phyloP scores from a whole-genome alignment of 2,888 invertebrate genomes.

The Selenia dentaria region DNA sequence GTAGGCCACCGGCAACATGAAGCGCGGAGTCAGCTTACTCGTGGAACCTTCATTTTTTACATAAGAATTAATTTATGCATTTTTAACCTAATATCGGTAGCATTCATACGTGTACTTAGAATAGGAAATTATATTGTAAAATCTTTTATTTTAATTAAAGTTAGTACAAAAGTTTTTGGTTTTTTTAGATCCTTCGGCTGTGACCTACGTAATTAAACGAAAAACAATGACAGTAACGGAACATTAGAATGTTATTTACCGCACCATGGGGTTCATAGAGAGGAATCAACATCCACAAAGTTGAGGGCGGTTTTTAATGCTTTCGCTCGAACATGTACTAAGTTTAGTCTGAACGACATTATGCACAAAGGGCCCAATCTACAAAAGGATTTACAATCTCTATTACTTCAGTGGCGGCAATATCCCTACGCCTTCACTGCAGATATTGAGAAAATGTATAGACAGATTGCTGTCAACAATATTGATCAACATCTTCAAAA shows the following conservation, averaged over 20 bases:
- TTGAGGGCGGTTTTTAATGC: conserved; percentile 35
- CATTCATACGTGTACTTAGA: too few relatives aligned
- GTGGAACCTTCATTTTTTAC: too few relatives aligned
- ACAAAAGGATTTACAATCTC: conserved; percentile 23
- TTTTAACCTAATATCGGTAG: too few relatives aligned
- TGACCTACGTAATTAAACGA: too few relatives aligned
- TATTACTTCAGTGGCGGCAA: conserved; percentile 29
- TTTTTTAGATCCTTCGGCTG: too few relatives aligned
- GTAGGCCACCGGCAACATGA: too few relatives aligned
- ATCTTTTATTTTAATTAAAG: too few relatives aligned
- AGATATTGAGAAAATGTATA: conserved; percentile 35
- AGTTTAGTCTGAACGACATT: conserved; percentile 32
- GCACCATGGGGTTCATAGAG: conserved; percentile 28
- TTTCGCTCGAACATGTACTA: conserved; percentile 24
- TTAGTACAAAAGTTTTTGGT: too few relatives aligned
- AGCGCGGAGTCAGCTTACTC: too few relatives aligned
- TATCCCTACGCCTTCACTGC: conserved; percentile 29
- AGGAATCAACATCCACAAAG: conserved; percentile 27
- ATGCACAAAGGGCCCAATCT: conserved; percentile 31
- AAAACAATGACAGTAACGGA: too few relatives aligned
- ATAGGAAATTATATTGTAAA: too few relatives aligned
- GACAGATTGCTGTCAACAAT: conserved; percentile 21
- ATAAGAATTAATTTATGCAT: too few relatives aligned
- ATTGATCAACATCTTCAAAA: conserved; percentile 28
- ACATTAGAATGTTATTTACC: conserved; percentile 16